Percentiles rank a stretch among this genome's conserved stretches.
Conservation (phyloP, 2,113 vertebrate genomes). For the Lepus americanus region DNA sequence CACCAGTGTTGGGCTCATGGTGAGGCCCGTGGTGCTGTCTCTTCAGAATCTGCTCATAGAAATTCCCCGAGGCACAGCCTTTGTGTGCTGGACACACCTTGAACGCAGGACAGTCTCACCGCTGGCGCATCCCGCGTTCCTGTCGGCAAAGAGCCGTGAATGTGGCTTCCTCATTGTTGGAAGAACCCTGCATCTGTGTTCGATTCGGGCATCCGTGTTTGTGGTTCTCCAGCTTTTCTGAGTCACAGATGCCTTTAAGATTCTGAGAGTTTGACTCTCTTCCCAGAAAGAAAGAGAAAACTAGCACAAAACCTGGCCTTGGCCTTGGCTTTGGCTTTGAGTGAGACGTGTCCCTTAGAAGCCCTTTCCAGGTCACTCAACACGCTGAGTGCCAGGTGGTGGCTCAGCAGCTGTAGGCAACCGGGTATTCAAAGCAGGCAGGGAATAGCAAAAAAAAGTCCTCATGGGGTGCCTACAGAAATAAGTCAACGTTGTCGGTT, state of each 20-base stretch:
- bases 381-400: background rate
- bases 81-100: background rate
- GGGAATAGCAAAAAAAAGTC: background rate
- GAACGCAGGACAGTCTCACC: background rate
- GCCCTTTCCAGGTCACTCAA: background rate
- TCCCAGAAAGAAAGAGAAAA: background rate
- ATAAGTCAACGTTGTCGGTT: background rate
- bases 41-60: constrained; percentile 27
- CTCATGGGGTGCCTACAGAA: background rate
- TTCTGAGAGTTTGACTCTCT: background rate
- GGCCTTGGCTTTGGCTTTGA: background rate
- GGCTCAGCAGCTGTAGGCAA: no score
- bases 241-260: constrained; percentile 10
- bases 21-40: background rate
- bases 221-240: background rate
- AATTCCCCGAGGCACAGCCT: constrained; percentile 38
- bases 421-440: no score
- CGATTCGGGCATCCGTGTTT: background rate
- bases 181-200: constrained; percentile 15
- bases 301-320: background rate
- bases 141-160: constrained; percentile 5
- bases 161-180: constrained; percentile 29
- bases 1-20: background rate
- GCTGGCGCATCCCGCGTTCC: background rate
- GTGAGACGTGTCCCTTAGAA: background rate